Percentiles rank a stretch among this genome's conserved stretches.
These are phyloP conservation scores for Idris sp. DNA, from an alignment of 1,140 invertebrate genomes.

Conservation along the genomic window DNA sequence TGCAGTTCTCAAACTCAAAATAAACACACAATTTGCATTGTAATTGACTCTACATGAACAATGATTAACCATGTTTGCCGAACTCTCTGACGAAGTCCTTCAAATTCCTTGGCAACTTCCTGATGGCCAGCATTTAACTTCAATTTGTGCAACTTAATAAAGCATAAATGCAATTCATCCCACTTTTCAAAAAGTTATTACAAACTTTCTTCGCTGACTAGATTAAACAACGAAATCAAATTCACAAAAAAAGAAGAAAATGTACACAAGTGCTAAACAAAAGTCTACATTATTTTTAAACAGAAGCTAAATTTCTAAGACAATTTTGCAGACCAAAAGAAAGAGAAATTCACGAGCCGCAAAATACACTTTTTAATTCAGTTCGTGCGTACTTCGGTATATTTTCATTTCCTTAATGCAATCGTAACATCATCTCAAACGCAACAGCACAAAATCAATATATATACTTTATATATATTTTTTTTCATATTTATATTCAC, in stretches of 20 bases:
- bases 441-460: slow-evolving; percentile 74
- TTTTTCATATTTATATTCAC: slow-evolving; percentile 34
- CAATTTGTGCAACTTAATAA: no score
- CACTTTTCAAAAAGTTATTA: no score
- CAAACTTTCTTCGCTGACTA: no score
- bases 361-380: slow-evolving; percentile 63
- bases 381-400: slow-evolving; percentile 64
- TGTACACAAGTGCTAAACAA: no score
- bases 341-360: no score
- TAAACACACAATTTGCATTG: slow-evolving; percentile 45
- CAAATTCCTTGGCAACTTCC: no score
- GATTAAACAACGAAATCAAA: no score
- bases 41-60: slow-evolving; percentile 42
- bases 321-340: slow-evolving; percentile 14
- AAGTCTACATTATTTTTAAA: no score
- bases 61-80: slow-evolving; percentile 35
- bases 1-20: slow-evolving; percentile 30
- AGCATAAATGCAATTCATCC: no score
- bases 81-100: slow-evolving; percentile 16
- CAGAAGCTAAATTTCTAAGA: no score
- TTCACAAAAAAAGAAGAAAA: no score
- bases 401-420: slow-evolving; percentile 62
- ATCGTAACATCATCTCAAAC: slow-evolving; percentile 69
- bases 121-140: no score
- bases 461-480: slow-evolving; percentile 71